A percentile compares a stretch with the other conserved stretches of the same genome.
Conservation (phyloP, 2,888 invertebrate genomes). For the Tortrix viridana region DNA sequence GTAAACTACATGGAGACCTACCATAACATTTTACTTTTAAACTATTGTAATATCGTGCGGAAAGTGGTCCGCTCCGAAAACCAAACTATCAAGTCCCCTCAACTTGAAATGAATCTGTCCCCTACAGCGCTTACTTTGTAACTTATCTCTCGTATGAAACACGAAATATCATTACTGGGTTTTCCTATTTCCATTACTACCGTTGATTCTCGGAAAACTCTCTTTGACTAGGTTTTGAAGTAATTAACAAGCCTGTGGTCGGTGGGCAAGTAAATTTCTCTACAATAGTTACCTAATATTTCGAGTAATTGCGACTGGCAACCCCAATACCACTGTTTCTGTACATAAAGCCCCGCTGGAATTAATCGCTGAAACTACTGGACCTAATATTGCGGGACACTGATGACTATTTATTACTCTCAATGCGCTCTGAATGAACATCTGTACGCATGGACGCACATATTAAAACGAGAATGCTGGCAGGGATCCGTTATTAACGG, state of each 20-base stretch:
- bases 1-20: too few relatives aligned
- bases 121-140: constrained; percentile 1
- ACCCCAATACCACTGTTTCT: constrained; percentile 1
- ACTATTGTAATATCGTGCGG: constrained; percentile 39
- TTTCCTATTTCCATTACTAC: neutral
- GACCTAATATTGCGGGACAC: constrained; percentile 10
- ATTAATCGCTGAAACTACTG: constrained; percentile 16
- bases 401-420: constrained; percentile 14
- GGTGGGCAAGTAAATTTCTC: neutral
- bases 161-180: constrained; percentile 1
- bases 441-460: neutral
- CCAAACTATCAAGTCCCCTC: neutral
- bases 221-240: constrained; percentile 5
- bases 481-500: neutral
- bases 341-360: constrained; percentile 7
- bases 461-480: neutral
- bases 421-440: neutral
- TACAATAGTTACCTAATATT: constrained; percentile 13
- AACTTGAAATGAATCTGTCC: constrained; percentile 2
- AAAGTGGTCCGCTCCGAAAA: neutral
- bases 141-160: constrained; percentile 3
- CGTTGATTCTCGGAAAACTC: neutral
- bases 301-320: constrained; percentile 9
- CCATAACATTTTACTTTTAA: neutral
- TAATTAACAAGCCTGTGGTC: constrained; percentile 24